Evolutionary conservation across 2,888 invertebrate species (phyloP), one percentile per base, ranked within the genome.

Genomic region (Ichneumoninae sp.): DNA sequence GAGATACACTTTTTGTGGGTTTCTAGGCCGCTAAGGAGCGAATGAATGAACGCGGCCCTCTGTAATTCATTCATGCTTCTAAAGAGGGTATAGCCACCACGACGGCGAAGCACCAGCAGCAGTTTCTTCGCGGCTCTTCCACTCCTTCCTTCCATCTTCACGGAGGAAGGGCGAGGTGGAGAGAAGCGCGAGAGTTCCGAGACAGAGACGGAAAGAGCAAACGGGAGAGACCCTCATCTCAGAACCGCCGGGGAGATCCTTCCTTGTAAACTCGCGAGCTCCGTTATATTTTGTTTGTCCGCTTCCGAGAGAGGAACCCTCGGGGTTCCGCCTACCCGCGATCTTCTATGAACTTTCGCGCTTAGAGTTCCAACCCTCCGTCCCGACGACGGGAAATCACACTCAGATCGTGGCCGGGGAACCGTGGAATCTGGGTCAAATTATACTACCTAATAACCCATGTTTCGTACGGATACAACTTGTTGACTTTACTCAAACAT

Each of bases 11-110:
- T 93, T 92, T 92, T 92, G 92, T 92, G 89, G 92, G 92, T 93
- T 92, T 93, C 92, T 92, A 92, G 93, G 91, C 90, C 92, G 89
- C 89, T 89, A 89, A 92, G 90, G 89, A 92, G 90, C 89, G 92
- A 93, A 92, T 93, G 93, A 93, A 93, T 93, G 93, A 92, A 92
- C 91, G 88, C 89, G 90, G 89, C 92, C 91, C 90, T 92, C 90
- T 89, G 92, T 93, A 93, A 93, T 93, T 92, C 93, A 93, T 93
- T 93, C 93, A 92, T 92, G 92, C 90, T 89, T 90, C 89, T 90
- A 76, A 85, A 91, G 92, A 91, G 89, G 90, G 88, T 90, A 91
- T 87, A 90, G 87, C 89, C 86, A 80, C 83, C 80, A 76, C 77
- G 76, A 86, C 83, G 85, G 52, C 52, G 77, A 66, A 76, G 75